Percentiles rank a stretch among this genome's conserved stretches.
Conservation (phyloP, 2,113 vertebrate species). For the Sclerurus mexicanus region DNA sequence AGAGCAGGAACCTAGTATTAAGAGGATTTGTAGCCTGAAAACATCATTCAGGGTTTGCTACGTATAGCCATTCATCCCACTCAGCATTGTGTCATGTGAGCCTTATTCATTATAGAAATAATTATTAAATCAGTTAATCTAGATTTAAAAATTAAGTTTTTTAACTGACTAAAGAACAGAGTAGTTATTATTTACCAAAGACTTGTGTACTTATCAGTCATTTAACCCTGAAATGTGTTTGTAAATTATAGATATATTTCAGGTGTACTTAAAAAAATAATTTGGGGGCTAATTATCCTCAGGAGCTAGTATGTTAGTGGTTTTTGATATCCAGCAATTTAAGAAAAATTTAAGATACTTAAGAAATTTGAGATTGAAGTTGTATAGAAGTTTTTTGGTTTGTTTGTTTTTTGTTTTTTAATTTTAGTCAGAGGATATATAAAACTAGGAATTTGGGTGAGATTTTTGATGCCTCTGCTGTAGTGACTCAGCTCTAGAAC, state of each 20-base stretch:
- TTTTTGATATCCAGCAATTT: constrained; percentile 23
- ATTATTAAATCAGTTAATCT: background rate
- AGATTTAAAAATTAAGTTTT: constrained; percentile 24
- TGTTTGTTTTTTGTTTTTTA: background rate
- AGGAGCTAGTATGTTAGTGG: background rate
- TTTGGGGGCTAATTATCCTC: background rate
- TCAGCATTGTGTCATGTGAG: background rate
- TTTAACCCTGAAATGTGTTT: background rate
- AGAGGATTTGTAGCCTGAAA: background rate
- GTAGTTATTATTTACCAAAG: constrained; percentile 60
- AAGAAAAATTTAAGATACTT: background rate
- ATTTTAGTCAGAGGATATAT: background rate
- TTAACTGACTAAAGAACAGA: background rate
- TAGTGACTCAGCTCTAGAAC: constrained; percentile 25
- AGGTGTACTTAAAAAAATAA: background rate
- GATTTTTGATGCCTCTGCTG: constrained; percentile 27
- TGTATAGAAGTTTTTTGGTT: background rate
- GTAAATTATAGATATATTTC: constrained; percentile 28
- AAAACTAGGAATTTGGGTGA: background rate
- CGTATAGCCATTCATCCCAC: background rate
- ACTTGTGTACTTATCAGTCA: constrained; percentile 10
- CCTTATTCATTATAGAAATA: constrained; percentile 33
- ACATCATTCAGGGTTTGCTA: background rate
- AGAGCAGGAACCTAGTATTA: background rate
- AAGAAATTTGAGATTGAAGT: background rate